Percentiles rank a stretch among this genome's conserved stretches.
Conservation (phyloP, 2,888 invertebrate species). For the Drosophila austrosaltans region DNA sequence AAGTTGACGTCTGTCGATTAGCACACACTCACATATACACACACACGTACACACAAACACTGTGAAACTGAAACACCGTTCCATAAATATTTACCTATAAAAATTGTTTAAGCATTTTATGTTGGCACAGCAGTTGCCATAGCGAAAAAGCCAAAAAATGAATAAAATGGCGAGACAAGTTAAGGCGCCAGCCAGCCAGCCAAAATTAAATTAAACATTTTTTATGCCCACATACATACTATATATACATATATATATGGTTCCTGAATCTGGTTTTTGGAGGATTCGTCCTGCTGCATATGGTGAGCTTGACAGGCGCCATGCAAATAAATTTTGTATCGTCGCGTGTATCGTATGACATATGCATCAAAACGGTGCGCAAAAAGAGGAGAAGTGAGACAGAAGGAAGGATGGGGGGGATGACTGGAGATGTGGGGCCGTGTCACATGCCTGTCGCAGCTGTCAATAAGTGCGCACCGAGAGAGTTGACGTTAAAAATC, state of each 20-base stretch:
- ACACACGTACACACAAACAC: not conserved
- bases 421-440: not conserved
- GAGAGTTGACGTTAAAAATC: conserved; percentile 76
- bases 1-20: conserved; percentile 69
- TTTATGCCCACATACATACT: conserved; percentile 52
- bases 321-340: conserved; percentile 74
- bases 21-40: conserved; percentile 37
- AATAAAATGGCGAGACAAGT: conserved; percentile 17
- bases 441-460: conserved; percentile 68
- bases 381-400: not conserved
- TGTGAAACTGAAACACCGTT: conserved; percentile 14
- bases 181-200: conserved; percentile 29
- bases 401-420: not conserved
- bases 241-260: conserved; percentile 11
- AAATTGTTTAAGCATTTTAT: conserved; percentile 79
- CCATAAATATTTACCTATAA: conserved; percentile 63
- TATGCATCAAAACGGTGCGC: conserved; percentile 65
- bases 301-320: conserved; percentile 53
- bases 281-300: conserved; percentile 36
- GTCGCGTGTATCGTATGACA: conserved; percentile 75
- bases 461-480: conserved; percentile 72
- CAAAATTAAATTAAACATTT: conserved; percentile 75
- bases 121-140: conserved; percentile 73
- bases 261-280: conserved; percentile 8
- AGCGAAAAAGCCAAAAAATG: conserved; percentile 14